Percentiles rank a stretch among this genome's conserved stretches.
Evolutionary conservation across 2,113 vertebrate genomes (phyloP).

Genomic region (Sinocyclocheilus anshuiensis): DNA sequence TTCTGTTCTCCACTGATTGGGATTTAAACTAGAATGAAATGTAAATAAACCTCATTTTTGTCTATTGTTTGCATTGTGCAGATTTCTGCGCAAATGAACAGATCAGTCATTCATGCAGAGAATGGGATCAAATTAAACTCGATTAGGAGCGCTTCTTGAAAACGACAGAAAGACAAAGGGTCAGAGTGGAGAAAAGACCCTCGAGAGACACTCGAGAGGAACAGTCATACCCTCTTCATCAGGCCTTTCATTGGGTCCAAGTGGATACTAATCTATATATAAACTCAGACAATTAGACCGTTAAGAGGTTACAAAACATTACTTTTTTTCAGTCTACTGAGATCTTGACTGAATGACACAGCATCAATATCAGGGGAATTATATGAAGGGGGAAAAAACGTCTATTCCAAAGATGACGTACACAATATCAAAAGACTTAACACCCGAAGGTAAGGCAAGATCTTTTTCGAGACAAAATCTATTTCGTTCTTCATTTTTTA

Average conservation of each 20-base stretch:
- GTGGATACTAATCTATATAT: conserved; percentile 8
- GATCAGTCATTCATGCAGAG: not conserved
- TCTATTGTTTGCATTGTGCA: not conserved
- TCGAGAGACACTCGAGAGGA: conserved; percentile 3
- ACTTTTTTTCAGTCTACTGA: not conserved
- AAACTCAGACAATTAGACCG: not conserved
- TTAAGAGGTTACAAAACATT: conserved; percentile 1
- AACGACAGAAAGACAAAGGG: conserved; percentile 11
- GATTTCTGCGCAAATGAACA: not conserved
- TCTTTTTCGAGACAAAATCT: not conserved
- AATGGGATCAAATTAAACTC: conserved; percentile 28
- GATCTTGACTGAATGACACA: not conserved
- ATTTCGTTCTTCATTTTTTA: not conserved
- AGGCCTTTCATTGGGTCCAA: conserved; percentile 20
- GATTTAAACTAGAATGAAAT: conserved; percentile 6
- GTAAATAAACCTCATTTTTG: not conserved
- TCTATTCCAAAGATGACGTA: not conserved
- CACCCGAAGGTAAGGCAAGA: not conserved
- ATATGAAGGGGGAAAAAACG: no score
- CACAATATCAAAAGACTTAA: conserved; percentile 16
- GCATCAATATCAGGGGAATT: not conserved
- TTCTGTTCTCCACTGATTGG: not conserved
- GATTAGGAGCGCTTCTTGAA: conserved; percentile 21
- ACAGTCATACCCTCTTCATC: conserved; percentile 25
- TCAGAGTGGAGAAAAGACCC: not conserved